Percentiles rank a stretch among this genome's conserved stretches.
Conservation (phyloP, 2,888 invertebrate genomes). For the Agonopterix alstromeriana region DNA sequence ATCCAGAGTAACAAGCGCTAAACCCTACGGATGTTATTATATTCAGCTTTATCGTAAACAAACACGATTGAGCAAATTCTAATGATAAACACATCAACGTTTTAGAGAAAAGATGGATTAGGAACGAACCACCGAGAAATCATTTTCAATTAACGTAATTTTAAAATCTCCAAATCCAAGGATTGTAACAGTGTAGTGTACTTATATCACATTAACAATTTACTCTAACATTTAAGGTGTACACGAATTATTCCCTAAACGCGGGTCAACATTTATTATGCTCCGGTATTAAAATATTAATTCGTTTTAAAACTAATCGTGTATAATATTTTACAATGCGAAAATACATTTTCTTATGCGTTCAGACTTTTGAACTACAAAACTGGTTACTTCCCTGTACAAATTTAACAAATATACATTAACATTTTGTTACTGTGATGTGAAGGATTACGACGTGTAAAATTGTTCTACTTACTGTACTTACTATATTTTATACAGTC, state of each 20-base stretch:
- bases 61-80: conserved; percentile 66
- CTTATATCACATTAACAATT: conserved; percentile 62
- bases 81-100: conserved; percentile 54
- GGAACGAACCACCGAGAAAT: conserved; percentile 59
- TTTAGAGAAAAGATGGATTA: conserved; percentile 55
- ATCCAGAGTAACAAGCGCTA: no score
- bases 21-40: not conserved
- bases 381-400: conserved; percentile 71
- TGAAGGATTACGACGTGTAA: conserved; percentile 38
- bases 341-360: conserved; percentile 68
- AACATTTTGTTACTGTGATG: conserved; percentile 73
- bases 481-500: conserved; percentile 13
- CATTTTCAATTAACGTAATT: conserved; percentile 41
- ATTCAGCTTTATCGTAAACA: conserved; percentile 34
- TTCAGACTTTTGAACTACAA: conserved; percentile 73
- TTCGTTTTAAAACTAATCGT: conserved; percentile 66
- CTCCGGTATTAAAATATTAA: conserved; percentile 70
- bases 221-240: conserved; percentile 59
- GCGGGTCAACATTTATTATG: conserved; percentile 63
- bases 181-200: conserved; percentile 54
- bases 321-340: conserved; percentile 72
- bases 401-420: conserved; percentile 60
- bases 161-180: conserved; percentile 52
- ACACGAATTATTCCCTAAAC: conserved; percentile 54
- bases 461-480: no score